Base-by-base conservation (phyloP, 1,140 invertebrate genomes). In the Ylistrum balloti region DNA sequence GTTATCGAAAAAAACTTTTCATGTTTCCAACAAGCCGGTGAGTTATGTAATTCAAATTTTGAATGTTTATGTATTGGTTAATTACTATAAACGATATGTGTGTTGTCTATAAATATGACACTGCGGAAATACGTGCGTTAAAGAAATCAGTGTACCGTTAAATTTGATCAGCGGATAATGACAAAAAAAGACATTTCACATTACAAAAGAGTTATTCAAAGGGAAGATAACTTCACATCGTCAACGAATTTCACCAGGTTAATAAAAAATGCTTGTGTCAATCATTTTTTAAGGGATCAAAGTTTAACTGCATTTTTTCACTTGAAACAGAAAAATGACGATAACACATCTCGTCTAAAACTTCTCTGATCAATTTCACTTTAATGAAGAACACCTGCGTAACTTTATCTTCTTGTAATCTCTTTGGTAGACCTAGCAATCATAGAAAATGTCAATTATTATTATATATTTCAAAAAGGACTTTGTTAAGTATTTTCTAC, bases 161-260 rank as follows among this genome's bases (percentile, higher is more conserved):
- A 74, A 74, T 74, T 74, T 74, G 56, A 74, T 74, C 56, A 74
- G 9, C 56, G 56, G 20, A 28, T 28, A 9, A 28, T 74, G 28
- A 28, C 9, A 5, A 74, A 28, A 48, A 20, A 74, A n/a, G 56
- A 74, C 56, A 74, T 74, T 74, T 74, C 56, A 74, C 1, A 74
- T 74, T 74, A 74, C 56, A 74, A 74, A 74, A 74, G 56, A 74
- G 56, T 74, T 74, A 74, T 74, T 74, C 56, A 74, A 74, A 74
- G 56, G 56, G 56, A 28, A 74, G 56, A 74, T 74, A 74, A 74
- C 22, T 74, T 74, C 56, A 28, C 22, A 74, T 74, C 56, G 56
- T 74, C 56, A 45, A 45, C 41, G 41, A 17, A 45, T 13, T 45
- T 45, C 20, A 74, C 56, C 22, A n/a, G n/a, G 56, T 74, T 11